Evolutionary conservation across 2,888 invertebrate species (phyloP).

Genomic region (Coelogynopora nodosa): DNA sequence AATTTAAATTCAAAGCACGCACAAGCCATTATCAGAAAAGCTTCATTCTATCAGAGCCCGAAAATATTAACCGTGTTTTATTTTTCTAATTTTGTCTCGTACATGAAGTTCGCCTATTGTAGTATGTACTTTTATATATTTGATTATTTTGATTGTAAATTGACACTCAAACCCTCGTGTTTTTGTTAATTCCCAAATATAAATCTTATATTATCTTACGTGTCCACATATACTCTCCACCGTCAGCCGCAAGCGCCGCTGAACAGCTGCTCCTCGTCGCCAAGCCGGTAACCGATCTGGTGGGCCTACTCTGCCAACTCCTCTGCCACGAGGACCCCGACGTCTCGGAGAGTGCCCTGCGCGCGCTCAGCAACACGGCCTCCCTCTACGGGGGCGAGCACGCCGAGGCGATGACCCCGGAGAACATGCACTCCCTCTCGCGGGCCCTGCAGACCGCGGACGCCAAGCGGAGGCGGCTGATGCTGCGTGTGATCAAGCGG

Average conservation of each 20-base stretch:
- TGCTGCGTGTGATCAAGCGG: conserved; percentile 59
- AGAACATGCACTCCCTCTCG: conserved; percentile 59
- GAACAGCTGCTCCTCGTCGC: conserved; percentile 57
- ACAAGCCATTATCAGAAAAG: too few relatives aligned
- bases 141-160: too few relatives aligned
- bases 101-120: too few relatives aligned
- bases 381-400: conserved; percentile 62
- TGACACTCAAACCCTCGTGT: too few relatives aligned
- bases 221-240: not conserved
- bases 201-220: too few relatives aligned
- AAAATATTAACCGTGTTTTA: too few relatives aligned
- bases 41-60: too few relatives aligned
- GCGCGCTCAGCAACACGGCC: conserved; percentile 58
- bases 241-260: conserved; percentile 52
- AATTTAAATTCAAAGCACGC: too few relatives aligned
- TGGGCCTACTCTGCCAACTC: conserved; percentile 55
- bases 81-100: too few relatives aligned
- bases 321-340: conserved; percentile 59
- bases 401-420: conserved; percentile 54
- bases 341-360: conserved; percentile 56
- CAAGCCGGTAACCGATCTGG: conserved; percentile 58
- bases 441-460: conserved; percentile 56
- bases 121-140: too few relatives aligned
- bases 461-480: conserved; percentile 59
- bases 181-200: too few relatives aligned